Base-by-base conservation (phyloP, 2,888 invertebrate genomes). In the Stenotaenia linearis region DNA sequence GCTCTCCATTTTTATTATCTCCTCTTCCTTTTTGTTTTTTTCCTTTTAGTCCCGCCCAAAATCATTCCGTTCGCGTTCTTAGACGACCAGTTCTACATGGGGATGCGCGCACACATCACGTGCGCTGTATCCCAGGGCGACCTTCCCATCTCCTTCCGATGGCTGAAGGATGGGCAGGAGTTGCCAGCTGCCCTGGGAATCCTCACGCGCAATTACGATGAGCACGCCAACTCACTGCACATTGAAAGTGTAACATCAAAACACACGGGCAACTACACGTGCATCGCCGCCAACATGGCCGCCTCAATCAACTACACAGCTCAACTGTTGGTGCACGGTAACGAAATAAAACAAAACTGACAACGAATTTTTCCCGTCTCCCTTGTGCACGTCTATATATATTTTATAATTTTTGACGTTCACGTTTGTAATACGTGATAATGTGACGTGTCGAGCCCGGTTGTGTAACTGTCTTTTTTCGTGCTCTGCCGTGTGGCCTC, bases 31-130 rank as follows among this genome's bases (percentile, higher is more conserved):
- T 79, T 40, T 75, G 1, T 78, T 61, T 69, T 79, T 79, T 80
- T 21, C 40, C 18, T 82, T 86, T 84, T 86, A 91, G 91, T 92
- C 85, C 87, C 90, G 83, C 92, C 92, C 81, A 91, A 91, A 89
- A 91, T 93, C 83, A 89, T 90, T 83, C 90, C 91, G 75, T 91
- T 93, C 84, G 89, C 90, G 84, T 92, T 93, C 83, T 92, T 92
- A 81, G 92, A 92, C 78, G 92, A 92, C 83, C 81, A 81, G 77
- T 81, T 80, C 80, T 81, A 80, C 81, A 81, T 80, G 80, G 86
- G 21, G 85, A 86, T 81, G 81, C 56, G 81, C 30, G 80, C 81
- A 32, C 81, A 81, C 77, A 79, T 81, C 32, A 81, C 81, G 25
- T 81, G 81, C 50, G 81, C 81, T 56, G 77, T 81, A 21, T 81